Evolutionary conservation across 2,888 invertebrate genomes (phyloP).

Genomic region (Agelastica alni): DNA sequence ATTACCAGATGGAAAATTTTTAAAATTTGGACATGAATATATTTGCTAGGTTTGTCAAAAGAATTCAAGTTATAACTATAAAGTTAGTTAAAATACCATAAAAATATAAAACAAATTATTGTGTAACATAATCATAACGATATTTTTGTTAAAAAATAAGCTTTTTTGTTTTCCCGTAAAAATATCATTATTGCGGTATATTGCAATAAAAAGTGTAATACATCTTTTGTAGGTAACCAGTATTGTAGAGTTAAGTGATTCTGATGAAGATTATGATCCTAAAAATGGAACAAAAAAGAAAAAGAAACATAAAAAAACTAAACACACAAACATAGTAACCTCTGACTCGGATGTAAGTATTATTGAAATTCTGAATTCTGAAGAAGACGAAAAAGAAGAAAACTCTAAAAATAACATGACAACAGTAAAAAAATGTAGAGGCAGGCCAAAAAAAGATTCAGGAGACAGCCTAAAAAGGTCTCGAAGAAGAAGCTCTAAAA

Average conservation of each 20-base stretch:
- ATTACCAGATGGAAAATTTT: too few relatives aligned
- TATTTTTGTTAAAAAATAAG: too few relatives aligned
- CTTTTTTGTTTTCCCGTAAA: too few relatives aligned
- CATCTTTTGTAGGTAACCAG: conserved; percentile 44
- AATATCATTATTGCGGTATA: too few relatives aligned
- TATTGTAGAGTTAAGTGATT: conserved; percentile 50
- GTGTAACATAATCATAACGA: too few relatives aligned
- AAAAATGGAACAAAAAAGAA: conserved; percentile 26
- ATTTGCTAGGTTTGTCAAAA: too few relatives aligned
- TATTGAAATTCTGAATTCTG: conserved; percentile 43
- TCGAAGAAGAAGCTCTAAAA: conserved; percentile 42
- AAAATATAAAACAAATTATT: too few relatives aligned
- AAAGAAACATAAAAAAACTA: conserved; percentile 29
- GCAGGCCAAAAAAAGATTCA: conserved; percentile 15
- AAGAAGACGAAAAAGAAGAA: conserved; percentile 39
- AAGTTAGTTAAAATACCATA: too few relatives aligned
- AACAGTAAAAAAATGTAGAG: conserved; percentile 16
- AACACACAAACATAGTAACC: conserved; percentile 34
- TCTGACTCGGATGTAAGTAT: conserved; percentile 36
- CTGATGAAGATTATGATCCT: conserved; percentile 47
- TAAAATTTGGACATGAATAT: too few relatives aligned
- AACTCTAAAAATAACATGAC: background rate
- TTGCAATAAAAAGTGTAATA: too few relatives aligned
- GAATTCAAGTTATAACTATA: too few relatives aligned
- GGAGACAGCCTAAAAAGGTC: conserved; percentile 32